These are phyloP conservation scores for Thymelicus acteon DNA, from an alignment of 2,888 invertebrate genomes.

Conservation along the genomic window DNA sequence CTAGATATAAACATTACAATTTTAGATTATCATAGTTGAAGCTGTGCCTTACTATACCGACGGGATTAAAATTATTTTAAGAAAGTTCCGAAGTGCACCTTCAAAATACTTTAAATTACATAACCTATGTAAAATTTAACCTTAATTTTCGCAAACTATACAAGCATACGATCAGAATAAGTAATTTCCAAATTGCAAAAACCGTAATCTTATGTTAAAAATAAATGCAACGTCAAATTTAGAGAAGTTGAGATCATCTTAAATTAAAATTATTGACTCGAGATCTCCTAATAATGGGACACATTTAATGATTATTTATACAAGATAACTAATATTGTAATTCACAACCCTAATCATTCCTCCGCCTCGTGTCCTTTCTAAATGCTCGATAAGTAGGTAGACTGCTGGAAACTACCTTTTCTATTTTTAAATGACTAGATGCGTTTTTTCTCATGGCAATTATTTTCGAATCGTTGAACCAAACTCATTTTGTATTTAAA, in stretches of 20 bases:
- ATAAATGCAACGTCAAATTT: conserved; percentile 77
- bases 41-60: conserved; percentile 70
- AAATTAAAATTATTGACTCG: conserved; percentile 63
- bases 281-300: conserved; percentile 73
- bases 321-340: conserved; percentile 75
- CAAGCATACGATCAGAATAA: conserved; percentile 16
- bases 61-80: conserved; percentile 69
- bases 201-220: conserved; percentile 50
- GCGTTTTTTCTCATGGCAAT: conserved; percentile 71
- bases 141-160: conserved; percentile 63
- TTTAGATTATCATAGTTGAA: conserved; percentile 62
- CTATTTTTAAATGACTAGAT: conserved; percentile 74
- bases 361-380: conserved; percentile 61
- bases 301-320: conserved; percentile 54
- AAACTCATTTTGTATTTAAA: conserved; percentile 41
- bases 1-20: conserved; percentile 57
- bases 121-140: conserved; percentile 66
- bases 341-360: conserved; percentile 82
- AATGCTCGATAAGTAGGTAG: conserved; percentile 52
- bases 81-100: conserved; percentile 62
- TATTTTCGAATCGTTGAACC: conserved; percentile 47
- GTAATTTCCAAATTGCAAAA: conserved; percentile 15
- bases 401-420: conserved; percentile 38
- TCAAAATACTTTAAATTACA: conserved; percentile 67
- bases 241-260: conserved; percentile 65